Percentiles rank a stretch among this genome's conserved stretches.
Evolutionary conservation across 2,113 vertebrate species (phyloP).

Genomic region (Scomber scombrus): DNA sequence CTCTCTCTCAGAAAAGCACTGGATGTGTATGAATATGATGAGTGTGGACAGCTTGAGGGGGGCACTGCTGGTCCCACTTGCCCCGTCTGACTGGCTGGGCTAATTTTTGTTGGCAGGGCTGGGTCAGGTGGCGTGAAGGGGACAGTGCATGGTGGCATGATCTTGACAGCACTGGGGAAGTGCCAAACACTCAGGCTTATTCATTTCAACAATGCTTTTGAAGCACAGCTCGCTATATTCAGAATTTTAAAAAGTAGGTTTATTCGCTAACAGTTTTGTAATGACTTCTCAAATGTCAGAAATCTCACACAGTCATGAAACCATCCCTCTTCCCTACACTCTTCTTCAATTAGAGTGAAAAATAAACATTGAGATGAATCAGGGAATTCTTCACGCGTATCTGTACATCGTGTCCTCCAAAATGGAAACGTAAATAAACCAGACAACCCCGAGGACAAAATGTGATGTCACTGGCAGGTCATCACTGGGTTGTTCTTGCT

Average conservation of each 20-base stretch:
- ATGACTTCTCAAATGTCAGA: neutral
- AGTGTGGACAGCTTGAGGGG: slow-evolving; percentile 48
- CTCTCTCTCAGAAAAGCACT: slow-evolving; percentile 35
- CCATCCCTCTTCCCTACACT: neutral
- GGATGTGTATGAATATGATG: slow-evolving; percentile 52
- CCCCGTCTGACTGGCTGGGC: slow-evolving; percentile 33
- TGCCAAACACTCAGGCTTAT: neutral
- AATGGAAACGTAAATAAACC: slow-evolving; percentile 54
- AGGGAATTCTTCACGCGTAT: slow-evolving; percentile 1
- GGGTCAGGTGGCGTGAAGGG: slow-evolving; percentile 43
- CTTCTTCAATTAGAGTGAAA: slow-evolving; percentile 17
- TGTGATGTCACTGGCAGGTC: slow-evolving; percentile 26
- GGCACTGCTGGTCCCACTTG: slow-evolving; percentile 34
- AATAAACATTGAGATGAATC: slow-evolving; percentile 32
- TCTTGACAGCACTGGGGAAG: neutral
- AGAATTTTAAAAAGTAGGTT: neutral
- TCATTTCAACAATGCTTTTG: neutral
- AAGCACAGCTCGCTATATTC: neutral
- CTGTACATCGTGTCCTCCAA: slow-evolving; percentile 39
- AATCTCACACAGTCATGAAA: neutral
- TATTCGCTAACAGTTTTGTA: neutral
- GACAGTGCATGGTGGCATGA: slow-evolving; percentile 8
- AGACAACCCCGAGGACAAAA: slow-evolving; percentile 25
- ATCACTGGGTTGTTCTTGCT: slow-evolving; percentile 10
- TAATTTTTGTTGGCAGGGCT: slow-evolving; percentile 65